Base-by-base conservation (phyloP, 1,140 invertebrate genomes). In the Drosophila trapezifrons region DNA sequence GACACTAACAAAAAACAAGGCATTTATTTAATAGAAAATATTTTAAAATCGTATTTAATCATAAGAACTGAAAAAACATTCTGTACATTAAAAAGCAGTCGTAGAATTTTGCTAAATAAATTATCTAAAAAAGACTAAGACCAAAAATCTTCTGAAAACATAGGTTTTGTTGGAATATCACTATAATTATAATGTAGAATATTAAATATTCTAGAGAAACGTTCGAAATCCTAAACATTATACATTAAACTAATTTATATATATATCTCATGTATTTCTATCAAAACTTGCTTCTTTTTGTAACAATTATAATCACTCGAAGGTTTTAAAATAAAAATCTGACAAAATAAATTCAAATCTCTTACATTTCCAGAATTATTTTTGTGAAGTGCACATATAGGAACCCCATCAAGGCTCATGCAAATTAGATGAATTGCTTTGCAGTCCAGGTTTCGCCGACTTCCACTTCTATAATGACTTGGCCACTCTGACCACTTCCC, bases 361-460 rank as follows among this genome's bases (percentile, higher is more conserved):
- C 8, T 0, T 4, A 18, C n/a, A 15, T 18, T 20, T 32, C 3
- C 1, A 1, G 8, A 6, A 18, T 0, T 1, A 9, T 9, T 63
- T 63, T 67, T 10, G 4, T 29, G 1, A 1, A 69, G 65, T 69
- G 62, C 46, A 37, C 57, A 40, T 80, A 49, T 71, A 69, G 69
- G 43, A 71, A 63, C 66, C 54, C 51, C 58, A 71, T 64, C 55
- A 77, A 71, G 66, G 58, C 79, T 87, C 86, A 91, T 91, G 90
- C 90, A 91, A 91, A 91, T 91, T 91, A 91, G 90, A 91, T 91
- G 90, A 91, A 91, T 91, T 91, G 90, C 90, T 91, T 91, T 78
- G 82, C 85, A 82, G 84, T 75, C 87, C 76, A 80, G 80, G 78
- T 80, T 59, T 84, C 64, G 76, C 51, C 78, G 57, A 75, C 76